Percentiles rank a stretch among this genome's conserved stretches.
Evolutionary conservation across 2,113 vertebrate species (phyloP).

Genomic region (Lutjanus erythropterus): DNA sequence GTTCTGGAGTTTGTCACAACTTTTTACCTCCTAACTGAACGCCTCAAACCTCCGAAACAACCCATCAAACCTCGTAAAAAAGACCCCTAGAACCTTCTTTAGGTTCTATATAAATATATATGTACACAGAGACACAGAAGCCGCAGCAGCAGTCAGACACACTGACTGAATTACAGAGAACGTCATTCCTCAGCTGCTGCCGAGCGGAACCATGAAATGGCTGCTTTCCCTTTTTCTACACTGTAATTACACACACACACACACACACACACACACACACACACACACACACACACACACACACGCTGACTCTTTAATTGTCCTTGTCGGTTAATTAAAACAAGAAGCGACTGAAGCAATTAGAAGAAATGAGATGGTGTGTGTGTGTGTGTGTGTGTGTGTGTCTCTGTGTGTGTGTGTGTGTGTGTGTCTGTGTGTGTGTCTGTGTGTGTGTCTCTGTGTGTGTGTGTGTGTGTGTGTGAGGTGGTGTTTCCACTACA

Average conservation of each 20-base stretch:
- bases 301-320: slow-evolving; percentile 7
- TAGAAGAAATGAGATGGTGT: slow-evolving; percentile 7
- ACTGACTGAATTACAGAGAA: too few species aligned
- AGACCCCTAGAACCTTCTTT: too few species aligned
- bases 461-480: background rate
- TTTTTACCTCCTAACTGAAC: too few species aligned
- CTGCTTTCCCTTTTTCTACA: slow-evolving; percentile 19
- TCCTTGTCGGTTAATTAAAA: slow-evolving; percentile 30
- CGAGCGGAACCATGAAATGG: slow-evolving; percentile 19
- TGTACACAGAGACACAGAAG: background rate
- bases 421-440: background rate
- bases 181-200: slow-evolving; percentile 48
- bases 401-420: too few species aligned
- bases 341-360: slow-evolving; percentile 19
- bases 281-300: slow-evolving; percentile 29
- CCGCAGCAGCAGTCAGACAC: background rate
- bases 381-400: slow-evolving; percentile 9
- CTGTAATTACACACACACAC: slow-evolving; percentile 36
- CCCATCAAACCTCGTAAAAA: too few species aligned
- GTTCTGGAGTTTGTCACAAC: too few species aligned
- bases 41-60: too few species aligned
- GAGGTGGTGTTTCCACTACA: too few species aligned
- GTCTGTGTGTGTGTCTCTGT: background rate
- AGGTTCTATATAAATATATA: too few species aligned
- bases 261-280: slow-evolving; percentile 12